Conservation (phyloP, 2,888 invertebrate genomes). For the Rhamphomyia laevipes region DNA sequence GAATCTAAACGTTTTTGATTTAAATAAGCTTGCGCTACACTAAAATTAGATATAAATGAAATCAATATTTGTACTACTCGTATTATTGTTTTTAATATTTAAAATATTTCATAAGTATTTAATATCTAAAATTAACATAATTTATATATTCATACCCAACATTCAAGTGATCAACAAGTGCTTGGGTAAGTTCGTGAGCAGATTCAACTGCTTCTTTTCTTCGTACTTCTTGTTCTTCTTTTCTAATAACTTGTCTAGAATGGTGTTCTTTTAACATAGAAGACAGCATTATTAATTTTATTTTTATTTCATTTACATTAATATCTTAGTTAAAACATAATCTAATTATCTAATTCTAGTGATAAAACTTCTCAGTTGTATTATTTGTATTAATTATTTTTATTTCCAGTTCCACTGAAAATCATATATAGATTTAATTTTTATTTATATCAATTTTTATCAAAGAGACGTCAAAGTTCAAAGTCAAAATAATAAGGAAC, state of each 20-base stretch:
- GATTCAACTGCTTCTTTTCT: conserved; percentile 88
- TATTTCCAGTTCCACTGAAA: too few species aligned
- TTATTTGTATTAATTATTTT: too few species aligned
- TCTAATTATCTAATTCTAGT: too few species aligned
- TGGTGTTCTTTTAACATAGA: conserved; percentile 82
- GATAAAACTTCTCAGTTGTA: too few species aligned
- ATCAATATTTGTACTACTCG: too few species aligned
- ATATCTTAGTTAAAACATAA: too few species aligned
- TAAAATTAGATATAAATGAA: conserved; percentile 6
- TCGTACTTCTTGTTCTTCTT: conserved; percentile 83
- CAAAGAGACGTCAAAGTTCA: too few species aligned
- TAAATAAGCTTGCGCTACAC: conserved; percentile 94
- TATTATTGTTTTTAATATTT: too few species aligned
- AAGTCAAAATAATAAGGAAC: too few species aligned
- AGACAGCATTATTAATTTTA: conserved; percentile 57
- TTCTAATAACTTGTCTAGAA: conserved; percentile 60
- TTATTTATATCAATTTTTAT: too few species aligned
- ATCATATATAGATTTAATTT: too few species aligned
- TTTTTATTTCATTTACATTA: too few species aligned
- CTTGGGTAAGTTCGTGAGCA: conserved; percentile 85
- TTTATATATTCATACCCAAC: conserved; percentile 59
- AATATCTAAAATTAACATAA: not conserved
- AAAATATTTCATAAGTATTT: not conserved
- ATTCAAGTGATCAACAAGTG: conserved; percentile 93
- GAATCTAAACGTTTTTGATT: conserved; percentile 96